Conservation (phyloP, 2,888 invertebrate genomes). For the Euplagia quadripunctaria region DNA sequence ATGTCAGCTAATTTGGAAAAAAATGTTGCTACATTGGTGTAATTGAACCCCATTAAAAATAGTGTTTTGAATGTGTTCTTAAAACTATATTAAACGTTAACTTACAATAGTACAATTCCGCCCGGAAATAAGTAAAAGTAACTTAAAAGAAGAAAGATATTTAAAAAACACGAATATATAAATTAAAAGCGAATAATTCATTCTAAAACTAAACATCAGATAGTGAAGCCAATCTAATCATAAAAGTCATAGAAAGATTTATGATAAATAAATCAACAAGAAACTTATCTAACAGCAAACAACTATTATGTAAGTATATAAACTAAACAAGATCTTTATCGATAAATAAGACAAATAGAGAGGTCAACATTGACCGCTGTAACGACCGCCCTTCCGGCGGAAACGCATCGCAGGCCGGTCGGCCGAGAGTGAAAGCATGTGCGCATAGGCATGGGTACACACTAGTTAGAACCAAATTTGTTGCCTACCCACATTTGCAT, state of each 20-base stretch:
- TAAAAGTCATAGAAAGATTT: conserved; percentile 8
- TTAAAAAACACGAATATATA: neutral
- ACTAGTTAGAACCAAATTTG: conserved; percentile 50
- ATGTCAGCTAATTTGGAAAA: conserved; percentile 3
- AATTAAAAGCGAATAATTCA: neutral
- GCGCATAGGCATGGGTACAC: conserved; percentile 44
- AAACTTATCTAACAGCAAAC: conserved; percentile 12
- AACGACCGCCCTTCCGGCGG: conserved; percentile 53
- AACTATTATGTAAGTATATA: conserved; percentile 21
- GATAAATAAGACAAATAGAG: conserved; percentile 36
- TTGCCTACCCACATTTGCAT: conserved; percentile 45
- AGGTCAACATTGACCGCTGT: conserved; percentile 40
- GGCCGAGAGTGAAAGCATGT: conserved; percentile 71
- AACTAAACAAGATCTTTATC: conserved; percentile 27
- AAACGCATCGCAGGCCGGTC: conserved; percentile 54
- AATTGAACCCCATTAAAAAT: neutral
- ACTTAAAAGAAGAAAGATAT: too few relatives aligned
- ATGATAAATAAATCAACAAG: conserved; percentile 10
- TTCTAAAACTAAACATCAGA: neutral
- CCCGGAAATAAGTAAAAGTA: neutral
- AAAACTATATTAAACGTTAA: neutral
- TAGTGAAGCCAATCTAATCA: conserved; percentile 5
- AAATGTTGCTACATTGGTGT: neutral
- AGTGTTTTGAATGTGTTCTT: neutral
- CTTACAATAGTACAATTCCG: neutral